phyloP scores from a whole-genome alignment of 2,888 invertebrate genomes.

The Xylota segnis region DNA sequence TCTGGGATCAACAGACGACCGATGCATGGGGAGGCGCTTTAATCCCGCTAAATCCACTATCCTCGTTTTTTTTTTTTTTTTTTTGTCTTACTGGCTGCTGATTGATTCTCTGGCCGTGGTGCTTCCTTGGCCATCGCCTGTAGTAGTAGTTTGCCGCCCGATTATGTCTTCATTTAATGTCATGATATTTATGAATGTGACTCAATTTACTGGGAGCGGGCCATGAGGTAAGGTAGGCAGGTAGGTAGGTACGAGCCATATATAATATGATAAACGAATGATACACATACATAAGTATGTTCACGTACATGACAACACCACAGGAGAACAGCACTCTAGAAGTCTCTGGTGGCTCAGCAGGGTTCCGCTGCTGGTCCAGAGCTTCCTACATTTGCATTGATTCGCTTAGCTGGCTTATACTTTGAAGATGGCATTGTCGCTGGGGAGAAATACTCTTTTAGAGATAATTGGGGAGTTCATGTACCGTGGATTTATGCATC shows the following conservation, averaged over 20 bases:
- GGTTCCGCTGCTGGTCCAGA: constrained; percentile 14
- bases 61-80: constrained; percentile 6
- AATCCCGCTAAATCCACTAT: constrained; percentile 69
- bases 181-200: constrained; percentile 75
- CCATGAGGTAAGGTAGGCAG: no score
- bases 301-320: constrained; percentile 37
- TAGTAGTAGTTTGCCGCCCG: constrained; percentile 69
- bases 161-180: constrained; percentile 77
- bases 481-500: constrained; percentile 76
- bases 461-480: constrained; percentile 75
- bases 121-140: constrained; percentile 51
- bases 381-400: constrained; percentile 74
- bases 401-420: constrained; percentile 16
- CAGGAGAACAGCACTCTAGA: constrained; percentile 59
- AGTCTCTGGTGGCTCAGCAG: constrained; percentile 48
- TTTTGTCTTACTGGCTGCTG: constrained; percentile 38
- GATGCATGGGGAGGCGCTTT: constrained; percentile 62
- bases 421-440: neutral
- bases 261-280: constrained; percentile 73
- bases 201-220: constrained; percentile 68
- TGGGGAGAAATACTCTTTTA: constrained; percentile 67
- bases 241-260: constrained; percentile 31
- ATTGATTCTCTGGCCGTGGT: constrained; percentile 63
- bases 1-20: constrained; percentile 40
- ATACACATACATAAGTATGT: constrained; percentile 23